A percentile compares a stretch with the other conserved stretches of the same genome.
Evolutionary conservation across 2,113 vertebrate genomes (phyloP).

Genomic region (Synodontis membranacea): DNA sequence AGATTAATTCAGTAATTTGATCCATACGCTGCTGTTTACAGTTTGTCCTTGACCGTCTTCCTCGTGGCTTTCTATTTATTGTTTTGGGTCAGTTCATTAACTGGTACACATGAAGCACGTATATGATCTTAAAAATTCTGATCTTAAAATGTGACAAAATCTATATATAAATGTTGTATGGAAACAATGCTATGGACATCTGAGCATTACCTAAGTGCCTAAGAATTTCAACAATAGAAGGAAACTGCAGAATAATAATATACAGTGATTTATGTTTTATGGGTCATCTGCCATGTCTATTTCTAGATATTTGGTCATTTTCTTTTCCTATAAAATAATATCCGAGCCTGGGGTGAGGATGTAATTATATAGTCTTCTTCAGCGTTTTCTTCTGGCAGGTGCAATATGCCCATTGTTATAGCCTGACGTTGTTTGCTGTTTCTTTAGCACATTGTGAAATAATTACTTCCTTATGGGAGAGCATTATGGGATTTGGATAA

Average conservation of each 20-base stretch:
- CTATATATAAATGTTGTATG: neutral
- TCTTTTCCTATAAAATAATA: slow-evolving; percentile 5
- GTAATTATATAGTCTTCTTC: neutral
- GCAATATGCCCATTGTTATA: neutral
- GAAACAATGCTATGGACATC: slow-evolving; percentile 54
- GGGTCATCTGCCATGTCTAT: slow-evolving; percentile 59
- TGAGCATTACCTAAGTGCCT: slow-evolving; percentile 35
- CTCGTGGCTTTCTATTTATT: neutral
- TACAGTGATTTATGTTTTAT: slow-evolving; percentile 38
- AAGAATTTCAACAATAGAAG: slow-evolving; percentile 66
- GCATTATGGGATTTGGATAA: neutral
- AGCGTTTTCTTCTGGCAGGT: slow-evolving; percentile 9
- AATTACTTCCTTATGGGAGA: neutral
- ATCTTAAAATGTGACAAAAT: neutral
- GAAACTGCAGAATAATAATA: slow-evolving; percentile 61
- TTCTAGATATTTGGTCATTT: neutral
- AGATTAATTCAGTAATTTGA: neutral
- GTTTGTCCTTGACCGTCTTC: neutral
- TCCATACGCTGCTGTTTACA: neutral
- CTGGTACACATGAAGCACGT: neutral
- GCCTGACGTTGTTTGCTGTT: neutral
- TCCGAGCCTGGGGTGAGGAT: neutral
- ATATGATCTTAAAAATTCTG: neutral
- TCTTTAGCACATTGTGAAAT: slow-evolving; percentile 4
- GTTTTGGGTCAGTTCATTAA: neutral